Percentiles rank a stretch among this genome's conserved stretches.
Conservation (phyloP, 2,113 vertebrate species). For the Mormyrus iriodes region DNA sequence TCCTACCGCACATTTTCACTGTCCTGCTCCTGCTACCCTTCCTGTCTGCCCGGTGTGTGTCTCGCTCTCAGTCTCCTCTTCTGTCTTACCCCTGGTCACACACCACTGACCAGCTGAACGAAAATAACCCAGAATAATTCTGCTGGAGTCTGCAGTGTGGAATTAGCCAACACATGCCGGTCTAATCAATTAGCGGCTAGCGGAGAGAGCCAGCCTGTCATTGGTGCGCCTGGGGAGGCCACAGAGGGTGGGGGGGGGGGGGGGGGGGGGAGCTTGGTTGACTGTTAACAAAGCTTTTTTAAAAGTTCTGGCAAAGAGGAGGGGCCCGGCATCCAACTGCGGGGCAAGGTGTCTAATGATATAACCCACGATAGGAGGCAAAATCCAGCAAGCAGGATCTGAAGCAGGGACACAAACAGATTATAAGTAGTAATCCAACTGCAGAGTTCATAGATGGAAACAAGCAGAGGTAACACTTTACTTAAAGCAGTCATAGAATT, state of each 20-base stretch:
- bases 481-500: background rate
- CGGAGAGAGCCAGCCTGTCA: background rate
- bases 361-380: background rate
- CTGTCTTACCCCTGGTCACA: background rate
- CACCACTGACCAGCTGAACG: background rate
- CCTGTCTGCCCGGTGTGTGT: background rate
- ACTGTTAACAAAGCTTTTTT: background rate
- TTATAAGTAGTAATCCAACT: background rate
- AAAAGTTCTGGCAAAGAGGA: background rate
- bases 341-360: background rate
- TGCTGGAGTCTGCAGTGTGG: background rate
- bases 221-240: background rate
- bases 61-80: background rate
- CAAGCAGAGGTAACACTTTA: background rate
- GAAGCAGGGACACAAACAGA: background rate
- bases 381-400: background rate
- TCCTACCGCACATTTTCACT: background rate
- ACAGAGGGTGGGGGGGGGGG: background rate
- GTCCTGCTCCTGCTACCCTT: background rate
- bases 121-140: slow-evolving; percentile 20
- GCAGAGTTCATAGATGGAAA: background rate
- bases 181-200: background rate
- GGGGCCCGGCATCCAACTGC: background rate
- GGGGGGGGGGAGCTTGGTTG: background rate
- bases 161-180: background rate